A percentile compares a stretch with the other conserved stretches of the same genome.
These are phyloP conservation scores for Hecatera dysodea DNA, from an alignment of 2,888 invertebrate species.

Conservation along the genomic window DNA sequence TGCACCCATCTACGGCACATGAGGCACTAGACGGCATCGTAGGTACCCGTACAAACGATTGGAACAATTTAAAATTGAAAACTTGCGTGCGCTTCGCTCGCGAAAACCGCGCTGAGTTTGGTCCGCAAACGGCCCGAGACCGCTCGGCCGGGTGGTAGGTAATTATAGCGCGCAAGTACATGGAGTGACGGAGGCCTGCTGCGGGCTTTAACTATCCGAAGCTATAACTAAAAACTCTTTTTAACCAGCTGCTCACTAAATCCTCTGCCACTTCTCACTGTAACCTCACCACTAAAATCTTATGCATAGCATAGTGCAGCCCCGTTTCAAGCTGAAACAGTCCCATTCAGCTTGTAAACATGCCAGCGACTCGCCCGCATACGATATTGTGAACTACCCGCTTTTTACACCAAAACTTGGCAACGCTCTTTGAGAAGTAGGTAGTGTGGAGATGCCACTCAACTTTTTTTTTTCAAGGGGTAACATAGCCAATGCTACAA, in stretches of 20 bases:
- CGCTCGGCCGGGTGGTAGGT: too few relatives aligned
- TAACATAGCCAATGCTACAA: neutral
- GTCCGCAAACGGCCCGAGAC: too few relatives aligned
- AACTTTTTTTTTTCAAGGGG: slow-evolving; percentile 14
- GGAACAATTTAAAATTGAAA: too few relatives aligned
- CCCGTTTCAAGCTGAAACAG: slow-evolving; percentile 74
- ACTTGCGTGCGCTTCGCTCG: too few relatives aligned
- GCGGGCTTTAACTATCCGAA: neutral
- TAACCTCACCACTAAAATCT: slow-evolving; percentile 62
- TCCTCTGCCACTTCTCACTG: slow-evolving; percentile 26
- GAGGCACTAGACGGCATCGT: too few relatives aligned
- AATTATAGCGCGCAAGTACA: too few relatives aligned
- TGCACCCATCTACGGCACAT: too few relatives aligned
- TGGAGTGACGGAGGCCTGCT: too few relatives aligned
- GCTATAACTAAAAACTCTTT: neutral
- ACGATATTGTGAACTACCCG: slow-evolving; percentile 63
- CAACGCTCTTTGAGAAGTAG: slow-evolving; percentile 26
- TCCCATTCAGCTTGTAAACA: slow-evolving; percentile 74
- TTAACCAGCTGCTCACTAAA: neutral
- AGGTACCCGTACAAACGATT: too few relatives aligned
- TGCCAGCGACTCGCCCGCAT: slow-evolving; percentile 52
- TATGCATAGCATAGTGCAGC: slow-evolving; percentile 75
- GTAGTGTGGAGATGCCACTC: slow-evolving; percentile 29
- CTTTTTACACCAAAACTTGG: slow-evolving; percentile 52
- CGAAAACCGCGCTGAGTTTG: too few relatives aligned